Evolutionary conservation across 1,140 invertebrate genomes (phyloP).

Genomic region (Venturia canescens): DNA sequence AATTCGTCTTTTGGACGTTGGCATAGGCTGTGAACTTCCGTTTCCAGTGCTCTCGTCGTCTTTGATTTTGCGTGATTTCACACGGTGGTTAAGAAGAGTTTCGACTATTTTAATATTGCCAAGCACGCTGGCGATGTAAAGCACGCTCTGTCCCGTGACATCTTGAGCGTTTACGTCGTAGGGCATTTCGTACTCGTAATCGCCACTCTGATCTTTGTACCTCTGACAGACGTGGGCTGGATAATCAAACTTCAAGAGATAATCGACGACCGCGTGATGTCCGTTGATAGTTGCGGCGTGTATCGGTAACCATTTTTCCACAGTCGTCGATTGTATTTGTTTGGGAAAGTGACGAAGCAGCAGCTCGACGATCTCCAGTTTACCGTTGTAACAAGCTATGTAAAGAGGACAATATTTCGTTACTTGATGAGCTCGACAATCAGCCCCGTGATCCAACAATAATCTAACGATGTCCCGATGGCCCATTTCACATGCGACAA

Average conservation of each 20-base stretch:
- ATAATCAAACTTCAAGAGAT: constrained; percentile 90
- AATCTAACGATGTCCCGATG: constrained; percentile 87
- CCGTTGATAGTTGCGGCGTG: constrained; percentile 95
- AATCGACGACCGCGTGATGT: constrained; percentile 85
- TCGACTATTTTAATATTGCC: constrained; percentile 90
- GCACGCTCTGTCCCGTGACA: constrained; percentile 90
- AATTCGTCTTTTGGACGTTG: constrained; percentile 84
- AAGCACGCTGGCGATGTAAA: constrained; percentile 92
- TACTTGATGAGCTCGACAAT: constrained; percentile 90
- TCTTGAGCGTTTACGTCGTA: constrained; percentile 95
- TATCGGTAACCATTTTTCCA: constrained; percentile 94
- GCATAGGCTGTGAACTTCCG: constrained; percentile 60
- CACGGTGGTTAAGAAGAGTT: constrained; percentile 85
- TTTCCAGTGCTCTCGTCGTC: constrained; percentile 63
- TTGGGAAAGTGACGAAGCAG: constrained; percentile 85
- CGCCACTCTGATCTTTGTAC: constrained; percentile 82
- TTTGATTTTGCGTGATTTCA: constrained; percentile 81
- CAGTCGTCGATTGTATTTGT: constrained; percentile 86
- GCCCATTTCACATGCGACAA: constrained; percentile 89
- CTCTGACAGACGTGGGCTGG: constrained; percentile 80
- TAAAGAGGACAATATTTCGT: constrained; percentile 96
- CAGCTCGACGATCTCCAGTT: constrained; percentile 87
- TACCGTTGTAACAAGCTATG: constrained; percentile 92
- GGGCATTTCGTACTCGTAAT: constrained; percentile 90
- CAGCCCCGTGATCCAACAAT: constrained; percentile 88